Conservation (phyloP, 2,888 invertebrate genomes). For the Archaeoteleia sp. region DNA sequence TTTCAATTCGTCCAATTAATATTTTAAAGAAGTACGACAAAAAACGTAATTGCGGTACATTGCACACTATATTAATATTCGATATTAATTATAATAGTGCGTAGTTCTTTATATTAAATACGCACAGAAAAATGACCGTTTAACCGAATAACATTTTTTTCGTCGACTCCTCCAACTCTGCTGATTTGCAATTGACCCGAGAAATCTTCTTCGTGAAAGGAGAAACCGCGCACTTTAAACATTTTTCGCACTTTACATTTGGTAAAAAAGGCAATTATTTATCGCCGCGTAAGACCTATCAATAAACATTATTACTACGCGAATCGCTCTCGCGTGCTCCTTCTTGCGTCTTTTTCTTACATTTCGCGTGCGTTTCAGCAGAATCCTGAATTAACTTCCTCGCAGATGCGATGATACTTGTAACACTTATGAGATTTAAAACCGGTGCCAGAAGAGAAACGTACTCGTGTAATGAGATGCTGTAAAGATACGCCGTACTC, state of each 20-base stretch:
- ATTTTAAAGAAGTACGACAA: too few species aligned
- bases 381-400: constrained; percentile 32
- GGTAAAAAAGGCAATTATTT: neutral
- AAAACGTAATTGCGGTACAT: too few species aligned
- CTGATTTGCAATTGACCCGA: constrained; percentile 8
- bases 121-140: too few species aligned
- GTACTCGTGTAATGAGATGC: constrained; percentile 45
- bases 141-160: too few species aligned
- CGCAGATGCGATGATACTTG: constrained; percentile 39
- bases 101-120: too few species aligned
- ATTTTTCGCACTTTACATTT: constrained; percentile 32
- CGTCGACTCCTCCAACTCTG: too few species aligned
- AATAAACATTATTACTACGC: neutral
- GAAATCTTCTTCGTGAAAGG: constrained; percentile 29
- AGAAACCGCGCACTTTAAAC: constrained; percentile 34
- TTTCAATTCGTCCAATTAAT: too few species aligned
- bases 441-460: constrained; percentile 49
- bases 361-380: neutral
- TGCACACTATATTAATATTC: too few species aligned
- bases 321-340: neutral
- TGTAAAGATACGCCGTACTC: constrained; percentile 34
- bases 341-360: neutral
- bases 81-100: too few species aligned
- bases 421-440: constrained; percentile 42
- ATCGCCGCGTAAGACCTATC: neutral